Base-by-base conservation (phyloP, 1,140 invertebrate genomes). In the Heterodera carotae region DNA sequence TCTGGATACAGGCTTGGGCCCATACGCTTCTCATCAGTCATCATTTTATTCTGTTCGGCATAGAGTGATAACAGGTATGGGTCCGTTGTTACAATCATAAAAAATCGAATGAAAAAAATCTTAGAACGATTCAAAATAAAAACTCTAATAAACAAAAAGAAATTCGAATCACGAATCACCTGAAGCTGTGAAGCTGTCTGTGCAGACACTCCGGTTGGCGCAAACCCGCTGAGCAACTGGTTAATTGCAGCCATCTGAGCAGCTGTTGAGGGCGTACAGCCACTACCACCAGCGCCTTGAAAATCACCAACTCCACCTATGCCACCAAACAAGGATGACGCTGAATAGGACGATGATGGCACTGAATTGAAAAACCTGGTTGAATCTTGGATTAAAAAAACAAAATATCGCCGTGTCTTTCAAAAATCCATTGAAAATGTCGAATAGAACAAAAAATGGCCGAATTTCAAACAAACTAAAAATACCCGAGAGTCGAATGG, bases 381-480 rank as follows among this genome's bases (percentile, higher is more conserved):
- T n/a, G n/a, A 36, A 53, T 72, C 72, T 18, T 80, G 70, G 7
- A 84, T 29, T 31, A 81, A 59, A 78, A n/a, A n/a, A n/a, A n/a
- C 81, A 25, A 70, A 81, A 83, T 56, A 69, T 81, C 33, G 83
- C 67, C 18, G 80, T 18, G 1, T 69, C 68, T 12, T 80, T 82
- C 77, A 80, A 69, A 60, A 79, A 79, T 53, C 79, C 34, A 29
- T 22, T 27, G 72, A 59, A 34, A n/a, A 31, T 53, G 8, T 29
- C 25, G n/a, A 56, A 29, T 5, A 82, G 76, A n/a, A 53, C 22
- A 5, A 68, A 75, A 25, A 36, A 69, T 39, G 60, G 33, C n/a
- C 31, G 56, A 2, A 69, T 76, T 22, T 64, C 22, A 18, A 71
- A 36, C 27, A 43, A 6, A 31, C 59, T 25, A 77, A 36, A 48